Evolutionary conservation across 2,113 vertebrate species (phyloP).

Genomic region (Cricetomys ansorgei): DNA sequence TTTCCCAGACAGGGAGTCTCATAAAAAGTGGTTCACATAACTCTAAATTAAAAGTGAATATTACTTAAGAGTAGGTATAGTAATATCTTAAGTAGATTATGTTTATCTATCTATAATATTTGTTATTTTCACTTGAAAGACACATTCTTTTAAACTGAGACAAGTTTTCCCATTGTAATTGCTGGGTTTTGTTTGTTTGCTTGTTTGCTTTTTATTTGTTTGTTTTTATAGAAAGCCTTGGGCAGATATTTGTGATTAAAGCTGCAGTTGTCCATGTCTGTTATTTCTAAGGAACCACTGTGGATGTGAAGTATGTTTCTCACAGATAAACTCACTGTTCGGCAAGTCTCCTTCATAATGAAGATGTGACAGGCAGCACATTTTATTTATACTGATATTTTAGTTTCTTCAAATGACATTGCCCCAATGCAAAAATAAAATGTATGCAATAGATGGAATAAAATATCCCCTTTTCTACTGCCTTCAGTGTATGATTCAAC

Average conservation of each 20-base stretch:
- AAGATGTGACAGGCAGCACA: not conserved
- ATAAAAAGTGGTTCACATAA: not conserved
- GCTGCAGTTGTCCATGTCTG: not conserved
- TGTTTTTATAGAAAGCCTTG: not conserved
- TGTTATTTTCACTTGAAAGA: not conserved
- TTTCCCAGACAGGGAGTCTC: not conserved
- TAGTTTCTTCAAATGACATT: conserved; percentile 25
- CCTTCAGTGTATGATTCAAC: not conserved
- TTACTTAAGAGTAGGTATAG: conserved; percentile 2
- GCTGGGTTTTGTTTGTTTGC: too few relatives aligned
- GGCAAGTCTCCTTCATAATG: not conserved
- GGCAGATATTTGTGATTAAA: not conserved
- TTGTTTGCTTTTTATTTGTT: too few relatives aligned
- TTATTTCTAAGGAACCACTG: not conserved
- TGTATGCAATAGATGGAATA: not conserved
- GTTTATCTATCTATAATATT: not conserved
- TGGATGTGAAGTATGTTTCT: not conserved
- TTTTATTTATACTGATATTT: not conserved
- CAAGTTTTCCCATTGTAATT: not conserved
- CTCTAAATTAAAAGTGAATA: conserved; percentile 37
- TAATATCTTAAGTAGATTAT: not conserved
- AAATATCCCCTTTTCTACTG: not conserved
- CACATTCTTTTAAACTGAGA: conserved; percentile 2
- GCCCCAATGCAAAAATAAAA: not conserved
- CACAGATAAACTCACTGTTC: not conserved